These are phyloP conservation scores for Araneus ventricosus DNA, from an alignment of 1,140 invertebrate genomes.

Conservation along the genomic window DNA sequence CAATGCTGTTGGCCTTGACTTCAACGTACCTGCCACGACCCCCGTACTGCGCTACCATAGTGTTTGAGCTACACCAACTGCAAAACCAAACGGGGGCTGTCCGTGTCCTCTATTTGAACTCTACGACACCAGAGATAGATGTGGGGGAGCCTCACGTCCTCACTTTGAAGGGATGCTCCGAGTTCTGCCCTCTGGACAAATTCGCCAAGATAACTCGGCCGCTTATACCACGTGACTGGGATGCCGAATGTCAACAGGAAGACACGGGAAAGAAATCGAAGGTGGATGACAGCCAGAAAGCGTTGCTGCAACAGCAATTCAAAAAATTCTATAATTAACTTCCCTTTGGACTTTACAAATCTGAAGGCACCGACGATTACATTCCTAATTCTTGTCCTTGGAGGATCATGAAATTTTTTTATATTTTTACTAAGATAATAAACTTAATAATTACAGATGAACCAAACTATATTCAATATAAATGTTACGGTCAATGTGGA, in stretches of 20 bases:
- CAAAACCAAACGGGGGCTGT: slow-evolving; percentile 69
- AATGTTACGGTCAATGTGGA: too few species aligned
- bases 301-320: too few species aligned
- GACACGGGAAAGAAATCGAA: too few species aligned
- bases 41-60: slow-evolving; percentile 86
- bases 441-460: too few species aligned
- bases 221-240: slow-evolving; percentile 69
- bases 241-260: slow-evolving; percentile 61
- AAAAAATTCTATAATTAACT: too few species aligned
- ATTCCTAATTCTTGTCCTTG: too few species aligned
- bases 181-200: slow-evolving; percentile 66
- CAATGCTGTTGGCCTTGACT: slow-evolving; percentile 84
- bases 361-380: too few species aligned
- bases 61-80: slow-evolving; percentile 86
- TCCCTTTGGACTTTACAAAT: too few species aligned
- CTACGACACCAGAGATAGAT: slow-evolving; percentile 78
- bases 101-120: slow-evolving; percentile 78
- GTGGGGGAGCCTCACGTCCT: slow-evolving; percentile 44
- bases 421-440: too few species aligned
- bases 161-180: slow-evolving; percentile 45
- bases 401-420: too few species aligned
- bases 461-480: too few species aligned
- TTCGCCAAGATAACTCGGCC: slow-evolving; percentile 57
- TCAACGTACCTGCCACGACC: slow-evolving; percentile 88
- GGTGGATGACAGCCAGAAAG: too few species aligned